These are phyloP conservation scores for Condylura cristata DNA, from an alignment of 2,113 vertebrate species.

Conservation along the genomic window DNA sequence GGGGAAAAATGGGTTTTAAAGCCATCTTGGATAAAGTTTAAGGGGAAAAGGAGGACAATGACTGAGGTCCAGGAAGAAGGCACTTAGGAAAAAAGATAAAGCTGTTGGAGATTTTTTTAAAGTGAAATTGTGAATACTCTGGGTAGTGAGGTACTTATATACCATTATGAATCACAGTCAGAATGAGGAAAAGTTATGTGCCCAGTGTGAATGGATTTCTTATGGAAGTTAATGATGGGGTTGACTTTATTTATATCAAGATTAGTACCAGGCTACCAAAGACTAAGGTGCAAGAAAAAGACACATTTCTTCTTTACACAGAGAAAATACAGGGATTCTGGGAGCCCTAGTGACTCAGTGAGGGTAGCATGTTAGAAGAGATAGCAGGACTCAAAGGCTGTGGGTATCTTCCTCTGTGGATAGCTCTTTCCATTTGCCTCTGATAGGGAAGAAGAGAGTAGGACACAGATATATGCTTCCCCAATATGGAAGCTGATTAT, in stretches of 20 bases:
- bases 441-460: not conserved
- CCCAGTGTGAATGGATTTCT: not conserved
- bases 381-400: not conserved
- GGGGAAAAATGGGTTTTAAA: not conserved
- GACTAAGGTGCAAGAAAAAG: not conserved
- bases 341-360: not conserved
- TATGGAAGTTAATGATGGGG: not conserved
- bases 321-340: not conserved
- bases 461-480: not conserved
- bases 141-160: not conserved
- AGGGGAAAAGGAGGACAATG: not conserved
- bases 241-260: not conserved
- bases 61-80: not conserved
- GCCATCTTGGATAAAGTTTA: not conserved
- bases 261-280: not conserved
- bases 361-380: not conserved
- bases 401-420: not conserved
- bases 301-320: not conserved
- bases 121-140: not conserved
- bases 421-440: not conserved
- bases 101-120: not conserved
- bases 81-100: not conserved
- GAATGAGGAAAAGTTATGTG: not conserved
- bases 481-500: not conserved
- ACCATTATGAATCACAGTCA: not conserved